Evolutionary conservation across 2,113 vertebrate genomes (phyloP), one percentile per base, ranked within the genome.

Genomic region (Dipodomys merriami): DNA sequence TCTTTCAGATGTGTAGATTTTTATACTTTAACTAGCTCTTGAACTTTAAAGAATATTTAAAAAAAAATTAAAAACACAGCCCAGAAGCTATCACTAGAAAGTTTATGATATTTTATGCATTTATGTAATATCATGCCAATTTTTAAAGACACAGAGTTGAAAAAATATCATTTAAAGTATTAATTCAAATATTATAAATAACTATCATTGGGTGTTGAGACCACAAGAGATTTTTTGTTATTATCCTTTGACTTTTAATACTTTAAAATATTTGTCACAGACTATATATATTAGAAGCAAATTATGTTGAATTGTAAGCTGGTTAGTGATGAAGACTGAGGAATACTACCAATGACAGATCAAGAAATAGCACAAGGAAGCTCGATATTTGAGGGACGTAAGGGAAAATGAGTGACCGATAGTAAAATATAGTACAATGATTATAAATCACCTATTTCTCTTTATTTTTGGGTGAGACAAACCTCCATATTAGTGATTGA

Each of bases 161-260:
- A 86, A 91, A 91, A 83, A 91, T 89, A 64, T 82, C 4, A 6
- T 49, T 77, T 78, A 68, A 80, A 86, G 29, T 5, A 25, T 67
- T 73, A 71, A 0, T 6, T 0, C 6, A 82, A 94, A 64, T 82
- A 44, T 68, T 46, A 53, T 72, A 44, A 74, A 80, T 73, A 27
- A 12, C 39, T 39, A 39, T 82, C 1, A 64, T 20, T 77, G 57
- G 6, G 2, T 64, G 5, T 7, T 53, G 2, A 67, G 16, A 80
- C 30, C 12, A 77, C 57, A 10, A 81, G n/a, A 85, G 44, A 85
- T 65, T 57, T 57, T 86, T 77, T 90, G 9, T 57, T 88, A 82
- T 44, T 22, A 46, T n/a, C 22, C 29, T 35, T 79, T 72, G 10
- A 67, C 6, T 62, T 84, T 20, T 49, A 49, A 44, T 44, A 33